Base-by-base conservation (phyloP, 2,888 invertebrate genomes). In the Anoplius nigerrimus region DNA sequence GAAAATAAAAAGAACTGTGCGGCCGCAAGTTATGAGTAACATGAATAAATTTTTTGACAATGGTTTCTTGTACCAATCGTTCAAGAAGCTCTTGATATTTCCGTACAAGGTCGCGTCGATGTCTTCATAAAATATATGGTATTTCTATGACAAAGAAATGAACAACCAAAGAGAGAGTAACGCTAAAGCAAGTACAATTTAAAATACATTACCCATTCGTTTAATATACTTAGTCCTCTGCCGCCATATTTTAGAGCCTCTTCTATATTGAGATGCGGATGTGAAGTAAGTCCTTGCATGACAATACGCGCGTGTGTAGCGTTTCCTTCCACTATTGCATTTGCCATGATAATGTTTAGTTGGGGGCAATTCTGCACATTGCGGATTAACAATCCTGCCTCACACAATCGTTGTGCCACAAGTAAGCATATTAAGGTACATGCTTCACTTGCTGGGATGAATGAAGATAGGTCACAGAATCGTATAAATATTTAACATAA, bases 381-480 rank as follows among this genome's bases (percentile, higher is more conserved):
- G 58, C 66, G 62, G 46, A 88, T 71, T 8, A 75, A 66, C 8
- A 85, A 62, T 53, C 74, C 71, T 6, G 61, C 70, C 48, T 82
- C 79, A 53, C 80, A 80, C 69, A 88, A 80, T 48, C 80, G 71
- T 75, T 85, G 86, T 27, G 92, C 92, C 68, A 92, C 87, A 58
- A 92, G 87, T 21, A 92, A 84, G 46, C 91, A 92, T 76, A 93
- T 92, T 61, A 93, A 85, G 0, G 92, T 93, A 74, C 92, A 92
- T 6, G 92, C 92, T 84, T 92, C 91, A 75, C 92, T 92, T 60
- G 90, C 92, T 86, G 83, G 42, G 43, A 22, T 5, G 53, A 58
- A 56, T n/a, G 18, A 27, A 34, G 11, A 45, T 54, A 11, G 43
- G 24, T 46, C 60, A 18, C 11, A 58, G 58, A 60, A 27, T 48